Percentiles rank a stretch among this genome's conserved stretches.
These are phyloP conservation scores for Ciconia nigra DNA, from an alignment of 2,797 vertebrate genomes.

Conservation along the genomic window DNA sequence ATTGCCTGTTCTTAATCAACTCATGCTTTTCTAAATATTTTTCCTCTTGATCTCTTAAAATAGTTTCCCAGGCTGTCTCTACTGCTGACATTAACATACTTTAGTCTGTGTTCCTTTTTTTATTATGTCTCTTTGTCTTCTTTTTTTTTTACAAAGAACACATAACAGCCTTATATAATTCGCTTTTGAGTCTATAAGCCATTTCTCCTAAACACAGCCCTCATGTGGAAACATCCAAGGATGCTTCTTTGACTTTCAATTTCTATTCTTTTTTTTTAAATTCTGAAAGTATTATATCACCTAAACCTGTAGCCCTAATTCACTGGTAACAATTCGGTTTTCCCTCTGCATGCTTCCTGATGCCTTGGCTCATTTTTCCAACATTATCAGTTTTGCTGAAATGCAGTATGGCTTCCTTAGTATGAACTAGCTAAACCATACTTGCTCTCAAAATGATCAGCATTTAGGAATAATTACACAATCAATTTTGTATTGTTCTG, in stretches of 20 bases:
- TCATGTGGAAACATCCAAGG: not conserved
- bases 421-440: not conserved
- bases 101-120: slow-evolving; percentile 37
- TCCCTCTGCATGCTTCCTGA: slow-evolving; percentile 4
- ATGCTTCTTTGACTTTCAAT: not conserved
- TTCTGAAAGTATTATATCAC: not conserved
- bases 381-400: not conserved
- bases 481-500: not conserved
- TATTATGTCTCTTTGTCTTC: slow-evolving; percentile 16
- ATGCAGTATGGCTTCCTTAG: not conserved
- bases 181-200: not conserved
- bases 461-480: not conserved
- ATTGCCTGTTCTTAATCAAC: slow-evolving; percentile 24
- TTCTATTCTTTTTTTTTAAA: not conserved
- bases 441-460: not conserved
- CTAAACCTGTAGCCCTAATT: not conserved
- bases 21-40: slow-evolving; percentile 47
- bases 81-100: slow-evolving; percentile 23
- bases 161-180: not conserved
- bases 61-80: slow-evolving; percentile 50
- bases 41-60: slow-evolving; percentile 36
- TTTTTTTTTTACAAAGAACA: not conserved
- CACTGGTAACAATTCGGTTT: slow-evolving; percentile 12
- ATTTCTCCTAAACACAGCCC: not conserved
- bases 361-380: slow-evolving; percentile 25